These are phyloP conservation scores for Tryphoninae sp. DNA, from an alignment of 2,888 invertebrate genomes.

Conservation along the genomic window DNA sequence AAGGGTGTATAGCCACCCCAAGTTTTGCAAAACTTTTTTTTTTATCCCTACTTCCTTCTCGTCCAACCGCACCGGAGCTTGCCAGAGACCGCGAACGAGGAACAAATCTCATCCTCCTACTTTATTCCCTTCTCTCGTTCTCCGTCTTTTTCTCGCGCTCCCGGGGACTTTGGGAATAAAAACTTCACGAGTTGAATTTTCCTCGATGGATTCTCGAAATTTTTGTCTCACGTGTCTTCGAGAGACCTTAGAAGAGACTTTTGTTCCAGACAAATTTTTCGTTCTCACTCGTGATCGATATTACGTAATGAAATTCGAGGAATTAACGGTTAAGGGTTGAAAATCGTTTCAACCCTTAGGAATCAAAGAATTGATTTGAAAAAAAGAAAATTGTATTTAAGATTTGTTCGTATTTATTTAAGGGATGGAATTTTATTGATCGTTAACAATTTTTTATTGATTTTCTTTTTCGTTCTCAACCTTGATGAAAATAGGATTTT, in stretches of 20 bases:
- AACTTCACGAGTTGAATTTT: constrained; percentile 52
- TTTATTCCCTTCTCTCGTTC: not conserved
- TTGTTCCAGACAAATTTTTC: constrained; percentile 27
- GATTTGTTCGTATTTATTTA: not conserved
- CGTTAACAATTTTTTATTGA: not conserved
- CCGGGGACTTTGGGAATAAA: constrained; percentile 23
- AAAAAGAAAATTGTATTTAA: not conserved
- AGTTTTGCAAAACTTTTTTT: constrained; percentile 58
- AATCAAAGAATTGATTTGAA: not conserved
- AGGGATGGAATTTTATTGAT: not conserved
- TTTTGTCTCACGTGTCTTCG: constrained; percentile 14
- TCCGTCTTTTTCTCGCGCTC: constrained; percentile 25
- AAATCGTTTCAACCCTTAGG: not conserved
- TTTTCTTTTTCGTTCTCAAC: not conserved
- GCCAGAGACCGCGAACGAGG: constrained; percentile 51
- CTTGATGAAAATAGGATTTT: constrained; percentile 24
- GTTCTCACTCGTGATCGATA: not conserved
- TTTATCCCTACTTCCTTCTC: not conserved
- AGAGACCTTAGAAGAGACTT: constrained; percentile 8
- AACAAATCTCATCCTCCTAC: constrained; percentile 41
- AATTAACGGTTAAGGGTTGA: not conserved
- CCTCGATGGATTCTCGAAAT: constrained; percentile 51
- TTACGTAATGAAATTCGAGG: not conserved
- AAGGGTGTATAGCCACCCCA: constrained; percentile 44
- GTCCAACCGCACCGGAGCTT: constrained; percentile 38